Evolutionary conservation across 2,797 vertebrate genomes (phyloP).

Genomic region (Tenualosa thibaudeaui): DNA sequence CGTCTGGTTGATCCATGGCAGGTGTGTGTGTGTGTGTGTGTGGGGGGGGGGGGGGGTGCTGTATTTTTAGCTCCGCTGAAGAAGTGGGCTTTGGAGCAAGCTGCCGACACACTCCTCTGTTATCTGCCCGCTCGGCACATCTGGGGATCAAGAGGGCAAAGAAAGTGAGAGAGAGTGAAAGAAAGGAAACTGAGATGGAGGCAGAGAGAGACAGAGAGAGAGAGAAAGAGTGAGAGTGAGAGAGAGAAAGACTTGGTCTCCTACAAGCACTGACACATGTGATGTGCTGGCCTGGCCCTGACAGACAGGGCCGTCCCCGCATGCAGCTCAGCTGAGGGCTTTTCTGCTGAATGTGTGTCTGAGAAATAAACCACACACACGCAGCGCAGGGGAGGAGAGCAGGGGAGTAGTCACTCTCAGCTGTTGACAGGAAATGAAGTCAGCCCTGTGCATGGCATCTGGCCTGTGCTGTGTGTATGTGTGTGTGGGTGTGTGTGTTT

Average conservation of each 20-base stretch:
- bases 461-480: background rate
- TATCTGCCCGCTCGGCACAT: background rate
- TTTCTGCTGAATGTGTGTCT: slow-evolving; percentile 13
- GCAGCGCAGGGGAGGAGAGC: background rate
- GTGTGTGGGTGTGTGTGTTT: slow-evolving; percentile 45
- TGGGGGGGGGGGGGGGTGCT: background rate
- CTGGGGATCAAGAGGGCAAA: slow-evolving; percentile 6
- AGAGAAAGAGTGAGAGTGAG: background rate
- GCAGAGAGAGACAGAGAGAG: background rate
- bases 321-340: background rate
- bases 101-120: background rate
- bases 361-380: background rate
- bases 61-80: slow-evolving; percentile 12
- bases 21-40: slow-evolving; percentile 37
- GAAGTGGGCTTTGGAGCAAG: slow-evolving; percentile 1
- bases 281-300: background rate
- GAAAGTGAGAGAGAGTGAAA: background rate
- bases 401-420: slow-evolving; percentile 2
- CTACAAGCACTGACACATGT: background rate
- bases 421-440: slow-evolving; percentile 16
- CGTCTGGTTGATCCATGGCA: slow-evolving; percentile 42
- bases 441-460: background rate
- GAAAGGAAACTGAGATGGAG: background rate
- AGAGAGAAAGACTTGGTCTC: background rate
- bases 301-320: background rate